A percentile compares a stretch with the other conserved stretches of the same genome.
phyloP scores from a whole-genome alignment of 2,113 vertebrate genomes.

The Cyanoderma ruficeps region DNA sequence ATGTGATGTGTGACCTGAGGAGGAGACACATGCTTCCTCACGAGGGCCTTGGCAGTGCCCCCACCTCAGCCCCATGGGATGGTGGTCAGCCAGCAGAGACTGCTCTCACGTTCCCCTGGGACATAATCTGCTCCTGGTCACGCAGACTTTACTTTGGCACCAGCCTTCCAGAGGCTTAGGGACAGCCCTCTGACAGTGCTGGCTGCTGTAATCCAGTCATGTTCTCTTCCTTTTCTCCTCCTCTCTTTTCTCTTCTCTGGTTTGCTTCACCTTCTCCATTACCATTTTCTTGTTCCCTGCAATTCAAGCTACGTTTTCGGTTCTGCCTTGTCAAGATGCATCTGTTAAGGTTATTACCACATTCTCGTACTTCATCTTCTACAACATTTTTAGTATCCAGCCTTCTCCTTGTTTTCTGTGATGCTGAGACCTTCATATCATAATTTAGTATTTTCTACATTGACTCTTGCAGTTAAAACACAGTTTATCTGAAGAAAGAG shows the following conservation, averaged over 20 bases:
- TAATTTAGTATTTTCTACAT: not conserved
- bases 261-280: not conserved
- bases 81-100: not conserved
- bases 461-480: not conserved
- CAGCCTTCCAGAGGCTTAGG: accelerated
- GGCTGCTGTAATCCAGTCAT: not conserved
- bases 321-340: not conserved
- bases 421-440: not conserved
- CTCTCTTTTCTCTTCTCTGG: not conserved
- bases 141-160: accelerated
- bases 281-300: not conserved
- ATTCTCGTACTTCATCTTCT: not conserved
- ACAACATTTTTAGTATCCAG: not conserved
- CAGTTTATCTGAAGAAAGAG: not conserved
- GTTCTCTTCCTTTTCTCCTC: not conserved
- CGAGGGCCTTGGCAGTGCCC: not conserved
- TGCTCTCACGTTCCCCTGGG: not conserved
- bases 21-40: accelerated
- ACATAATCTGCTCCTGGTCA: not conserved
- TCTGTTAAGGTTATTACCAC: not conserved
- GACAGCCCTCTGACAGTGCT: not conserved
- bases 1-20: not conserved
- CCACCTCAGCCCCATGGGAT: accelerated
- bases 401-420: not conserved
- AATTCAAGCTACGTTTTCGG: not conserved